phyloP scores from a whole-genome alignment of 2,888 invertebrate genomes.

The Venustoraphidia nigricollis region DNA sequence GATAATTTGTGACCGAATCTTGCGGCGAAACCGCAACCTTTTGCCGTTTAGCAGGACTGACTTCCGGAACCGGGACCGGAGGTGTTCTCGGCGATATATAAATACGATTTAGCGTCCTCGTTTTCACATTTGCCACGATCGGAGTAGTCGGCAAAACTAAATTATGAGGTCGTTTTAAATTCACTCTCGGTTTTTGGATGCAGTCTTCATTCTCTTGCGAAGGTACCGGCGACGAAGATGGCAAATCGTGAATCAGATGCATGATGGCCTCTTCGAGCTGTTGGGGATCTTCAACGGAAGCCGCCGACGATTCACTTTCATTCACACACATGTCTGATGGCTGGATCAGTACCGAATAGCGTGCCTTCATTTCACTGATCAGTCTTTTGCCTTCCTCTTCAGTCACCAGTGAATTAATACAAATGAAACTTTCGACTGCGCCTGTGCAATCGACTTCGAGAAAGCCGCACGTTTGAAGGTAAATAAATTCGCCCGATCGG shows the following conservation, averaged over 20 bases:
- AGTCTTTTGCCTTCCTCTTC: constrained; percentile 57
- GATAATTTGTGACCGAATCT: neutral
- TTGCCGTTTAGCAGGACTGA: too few species aligned
- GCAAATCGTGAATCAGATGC: constrained; percentile 40
- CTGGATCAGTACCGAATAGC: constrained; percentile 50
- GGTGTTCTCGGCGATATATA: neutral
- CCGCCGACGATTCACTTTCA: constrained; percentile 14
- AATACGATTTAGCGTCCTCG: neutral
- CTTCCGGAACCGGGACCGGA: too few species aligned
- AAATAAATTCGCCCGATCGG: constrained; percentile 72
- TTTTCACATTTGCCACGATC: neutral
- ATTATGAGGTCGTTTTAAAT: too few species aligned
- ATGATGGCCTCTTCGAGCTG: constrained; percentile 56
- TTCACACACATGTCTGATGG: constrained; percentile 10
- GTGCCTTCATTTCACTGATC: constrained; percentile 63
- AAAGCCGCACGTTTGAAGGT: constrained; percentile 68
- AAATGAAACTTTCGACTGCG: constrained; percentile 71
- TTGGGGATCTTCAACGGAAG: constrained; percentile 52
- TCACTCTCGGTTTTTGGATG: neutral
- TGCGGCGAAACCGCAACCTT: too few species aligned
- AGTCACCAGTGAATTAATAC: constrained; percentile 63
- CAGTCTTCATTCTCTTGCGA: constrained; percentile 4
- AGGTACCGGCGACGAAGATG: constrained; percentile 25
- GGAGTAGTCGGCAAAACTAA: neutral
- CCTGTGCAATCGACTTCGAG: constrained; percentile 70